Evolutionary conservation across 1,140 invertebrate genomes (phyloP), one percentile per base, ranked within the genome.

Genomic region (Zaprionus tsacasi): DNA sequence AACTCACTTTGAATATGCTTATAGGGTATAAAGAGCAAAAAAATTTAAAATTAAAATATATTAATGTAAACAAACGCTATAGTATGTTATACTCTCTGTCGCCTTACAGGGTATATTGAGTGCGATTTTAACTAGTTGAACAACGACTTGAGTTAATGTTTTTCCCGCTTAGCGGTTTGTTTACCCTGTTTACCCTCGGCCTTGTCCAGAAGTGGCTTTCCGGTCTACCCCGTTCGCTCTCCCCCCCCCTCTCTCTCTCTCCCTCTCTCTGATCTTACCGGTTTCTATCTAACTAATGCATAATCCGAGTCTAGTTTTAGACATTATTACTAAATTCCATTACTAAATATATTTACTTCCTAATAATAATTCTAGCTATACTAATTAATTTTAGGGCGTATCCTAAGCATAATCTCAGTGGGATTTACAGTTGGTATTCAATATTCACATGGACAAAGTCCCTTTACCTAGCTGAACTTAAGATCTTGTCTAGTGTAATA

Each of bases 171-270:
- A 35, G 30, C 17, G 52, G 27, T 60, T 58, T 59, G 56, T 43
- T 67, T 40, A 43, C 55, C 48, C 21, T 68, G 50, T 57, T 65
- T n/a, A 52, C 69, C 35, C 54, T 25, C 36, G 27, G 38, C 59
- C 59, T 70, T 63, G 69, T 36, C 17, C 13, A 21, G 17, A 35
- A 27, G 27, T 35, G 27, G n/a, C 38, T 17, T 45, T 45, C 40
- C 40, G n/a, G 40, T 45, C 5, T 50, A 36, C 10, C 40, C 40
- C 7, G 21, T 21, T 15, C 40, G 40, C 4, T 27, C 27, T 58
- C 27, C 25, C 48, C 5, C n/a, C 33, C 56, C 52, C 36, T 15
- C 21, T 21, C 7, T 15, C 40, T 55, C 4, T 27, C 36, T 58
- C 27, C 25, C 48, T 5, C n/a, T 48, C 56, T 59, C 36, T 15